Percentiles rank a stretch among this genome's conserved stretches.
These are phyloP conservation scores for Mormyrus hasselquistii DNA, from an alignment of 2,797 vertebrate genomes.

Conservation along the genomic window DNA sequence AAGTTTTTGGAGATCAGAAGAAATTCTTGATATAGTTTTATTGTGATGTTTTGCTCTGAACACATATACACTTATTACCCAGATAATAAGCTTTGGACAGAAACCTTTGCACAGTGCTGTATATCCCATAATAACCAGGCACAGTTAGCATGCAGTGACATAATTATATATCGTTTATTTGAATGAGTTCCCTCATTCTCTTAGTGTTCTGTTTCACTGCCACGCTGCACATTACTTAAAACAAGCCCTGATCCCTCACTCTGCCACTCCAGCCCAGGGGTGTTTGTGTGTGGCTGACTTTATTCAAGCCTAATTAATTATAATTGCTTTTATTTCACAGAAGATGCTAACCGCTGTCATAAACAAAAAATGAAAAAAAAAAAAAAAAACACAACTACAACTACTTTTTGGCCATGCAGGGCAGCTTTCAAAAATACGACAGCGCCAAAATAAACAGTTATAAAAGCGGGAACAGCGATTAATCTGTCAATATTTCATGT, in stretches of 20 bases:
- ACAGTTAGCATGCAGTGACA: background rate
- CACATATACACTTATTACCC: background rate
- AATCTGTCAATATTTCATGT: background rate
- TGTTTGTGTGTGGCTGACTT: constrained; percentile 26
- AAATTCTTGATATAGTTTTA: background rate
- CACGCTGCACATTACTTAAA: constrained; percentile 36
- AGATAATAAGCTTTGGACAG: background rate
- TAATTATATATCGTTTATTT: background rate
- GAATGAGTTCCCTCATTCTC: constrained; percentile 6
- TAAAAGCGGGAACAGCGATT: background rate
- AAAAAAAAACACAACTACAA: constrained; percentile 35
- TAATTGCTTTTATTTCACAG: constrained; percentile 28
- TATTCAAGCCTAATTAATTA: constrained; percentile 44
- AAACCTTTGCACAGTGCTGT: background rate
- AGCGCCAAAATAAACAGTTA: background rate
- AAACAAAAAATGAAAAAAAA: background rate
- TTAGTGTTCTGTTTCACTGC: constrained; percentile 28
- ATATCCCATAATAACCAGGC: background rate
- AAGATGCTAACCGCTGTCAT: constrained; percentile 24
- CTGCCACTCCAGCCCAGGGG: constrained; percentile 26
- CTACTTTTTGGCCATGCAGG: background rate
- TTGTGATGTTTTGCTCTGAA: background rate
- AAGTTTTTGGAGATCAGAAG: background rate
- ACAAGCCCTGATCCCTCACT: constrained; percentile 28
- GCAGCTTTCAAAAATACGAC: background rate